phyloP scores from a whole-genome alignment of 2,797 vertebrate species.

The Myiotriccus ornatus region DNA sequence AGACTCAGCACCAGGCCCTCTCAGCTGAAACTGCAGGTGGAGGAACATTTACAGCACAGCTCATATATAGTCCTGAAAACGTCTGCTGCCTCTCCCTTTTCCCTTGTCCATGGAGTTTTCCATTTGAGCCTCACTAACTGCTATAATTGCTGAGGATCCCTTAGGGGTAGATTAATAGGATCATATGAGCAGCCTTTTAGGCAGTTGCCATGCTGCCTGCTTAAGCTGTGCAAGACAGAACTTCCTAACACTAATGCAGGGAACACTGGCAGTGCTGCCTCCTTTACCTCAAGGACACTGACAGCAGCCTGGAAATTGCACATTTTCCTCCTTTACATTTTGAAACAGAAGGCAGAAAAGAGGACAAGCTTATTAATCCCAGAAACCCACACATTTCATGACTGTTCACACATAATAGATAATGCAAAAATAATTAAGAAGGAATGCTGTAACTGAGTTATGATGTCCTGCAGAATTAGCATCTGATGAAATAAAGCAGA shows the following conservation, averaged over 20 bases:
- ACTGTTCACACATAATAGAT: not conserved
- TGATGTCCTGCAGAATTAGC: not conserved
- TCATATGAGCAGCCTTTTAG: not conserved
- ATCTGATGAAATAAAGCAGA: not conserved
- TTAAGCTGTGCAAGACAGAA: conserved; percentile 23
- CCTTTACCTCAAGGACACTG: not conserved
- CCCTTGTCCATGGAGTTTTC: conserved; percentile 19
- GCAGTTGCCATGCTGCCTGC: conserved; percentile 2
- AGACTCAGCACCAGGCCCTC: conserved; percentile 50
- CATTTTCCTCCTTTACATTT: not conserved
- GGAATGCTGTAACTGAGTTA: not conserved
- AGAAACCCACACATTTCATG: not conserved
- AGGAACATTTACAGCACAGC: conserved; percentile 49
- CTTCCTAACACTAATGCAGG: not conserved
- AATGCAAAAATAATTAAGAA: conserved; percentile 7
- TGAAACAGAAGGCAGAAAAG: conserved; percentile 1
- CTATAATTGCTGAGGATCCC: conserved; percentile 22
- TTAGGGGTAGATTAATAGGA: conserved; percentile 52
- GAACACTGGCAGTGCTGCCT: not conserved
- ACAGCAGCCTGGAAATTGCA: not conserved
- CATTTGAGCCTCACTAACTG: conserved; percentile 38
- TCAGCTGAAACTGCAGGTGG: conserved; percentile 72
- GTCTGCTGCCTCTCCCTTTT: conserved; percentile 7
- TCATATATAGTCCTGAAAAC: conserved; percentile 5
- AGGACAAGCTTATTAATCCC: not conserved